These are phyloP conservation scores for Magallana ariakensis DNA, from an alignment of 1,140 invertebrate species.

Conservation along the genomic window DNA sequence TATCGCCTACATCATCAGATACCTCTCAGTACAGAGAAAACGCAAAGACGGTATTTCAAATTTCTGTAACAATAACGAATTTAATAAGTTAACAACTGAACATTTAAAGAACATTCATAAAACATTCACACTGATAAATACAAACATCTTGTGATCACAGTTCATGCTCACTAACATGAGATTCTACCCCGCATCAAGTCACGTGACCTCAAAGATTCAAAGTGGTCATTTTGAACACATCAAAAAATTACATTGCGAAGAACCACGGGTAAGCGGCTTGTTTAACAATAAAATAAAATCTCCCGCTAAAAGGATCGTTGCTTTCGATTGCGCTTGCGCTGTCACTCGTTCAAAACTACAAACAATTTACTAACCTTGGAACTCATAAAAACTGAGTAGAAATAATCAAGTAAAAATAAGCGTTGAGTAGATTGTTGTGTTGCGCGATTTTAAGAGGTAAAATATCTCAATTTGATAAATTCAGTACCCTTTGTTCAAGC, in stretches of 20 bases:
- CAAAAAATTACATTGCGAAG: slow-evolving; percentile 16
- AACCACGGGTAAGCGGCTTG: neutral
- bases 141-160: neutral
- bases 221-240: slow-evolving; percentile 6
- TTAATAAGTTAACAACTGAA: slow-evolving; percentile 39
- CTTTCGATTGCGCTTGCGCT: neutral
- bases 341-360: neutral
- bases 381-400: slow-evolving; percentile 7
- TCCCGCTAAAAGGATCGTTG: slow-evolving; percentile 6
- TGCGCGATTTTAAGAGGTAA: neutral
- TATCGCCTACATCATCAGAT: too few relatives aligned
- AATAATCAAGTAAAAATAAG: neutral
- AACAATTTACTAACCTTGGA: neutral
- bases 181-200: neutral
- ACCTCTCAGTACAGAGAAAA: too few relatives aligned
- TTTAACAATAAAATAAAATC: neutral
- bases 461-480: neutral
- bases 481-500: slow-evolving; percentile 10
- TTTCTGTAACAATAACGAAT: slow-evolving; percentile 37
- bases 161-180: neutral
- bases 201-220: neutral
- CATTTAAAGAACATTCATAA: neutral
- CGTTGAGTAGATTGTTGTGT: slow-evolving; percentile 4
- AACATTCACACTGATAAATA: slow-evolving; percentile 25
- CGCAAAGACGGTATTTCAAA: neutral